Conservation (phyloP, 2,888 invertebrate genomes). For the Yponomeuta evonymella region DNA sequence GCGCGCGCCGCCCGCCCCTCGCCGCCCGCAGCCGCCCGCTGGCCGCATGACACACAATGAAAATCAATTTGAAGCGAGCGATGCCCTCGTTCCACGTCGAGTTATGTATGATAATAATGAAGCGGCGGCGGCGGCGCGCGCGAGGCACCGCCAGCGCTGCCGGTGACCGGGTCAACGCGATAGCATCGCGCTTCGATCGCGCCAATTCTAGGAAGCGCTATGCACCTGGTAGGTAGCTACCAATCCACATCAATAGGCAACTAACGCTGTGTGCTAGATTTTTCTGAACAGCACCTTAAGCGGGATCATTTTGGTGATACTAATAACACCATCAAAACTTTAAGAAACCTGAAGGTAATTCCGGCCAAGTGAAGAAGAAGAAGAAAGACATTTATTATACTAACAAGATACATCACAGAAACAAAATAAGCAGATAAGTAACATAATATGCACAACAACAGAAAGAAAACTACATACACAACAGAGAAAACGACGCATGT, state of each 20-base stretch:
- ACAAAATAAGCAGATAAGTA: too few relatives aligned
- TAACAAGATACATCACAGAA: too few relatives aligned
- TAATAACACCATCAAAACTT: neutral
- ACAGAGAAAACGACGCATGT: too few relatives aligned
- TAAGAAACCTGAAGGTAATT: too few relatives aligned
- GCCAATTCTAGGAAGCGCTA: neutral
- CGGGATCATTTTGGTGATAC: neutral
- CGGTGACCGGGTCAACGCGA: constrained; percentile 4
- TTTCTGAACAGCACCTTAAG: neutral
- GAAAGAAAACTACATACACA: too few relatives aligned
- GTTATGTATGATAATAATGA: constrained; percentile 20
- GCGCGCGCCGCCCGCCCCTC: constrained; percentile 3
- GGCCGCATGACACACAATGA: constrained; percentile 16
- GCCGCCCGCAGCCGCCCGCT: constrained; percentile 21
- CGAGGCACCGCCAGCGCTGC: neutral
- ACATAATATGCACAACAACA: too few relatives aligned
- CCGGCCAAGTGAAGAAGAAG: too few relatives aligned
- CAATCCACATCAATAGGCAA: neutral
- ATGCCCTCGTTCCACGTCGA: constrained; percentile 16
- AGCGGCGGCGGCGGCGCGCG: constrained; percentile 23
- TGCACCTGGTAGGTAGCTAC: neutral
- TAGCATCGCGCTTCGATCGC: neutral
- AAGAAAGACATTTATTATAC: too few relatives aligned
- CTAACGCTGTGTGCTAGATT: neutral
- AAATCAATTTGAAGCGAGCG: constrained; percentile 16